Percentiles rank a stretch among this genome's conserved stretches.
Evolutionary conservation across 2,797 vertebrate species (phyloP).

Genomic region (Phataginus tetradactyla): DNA sequence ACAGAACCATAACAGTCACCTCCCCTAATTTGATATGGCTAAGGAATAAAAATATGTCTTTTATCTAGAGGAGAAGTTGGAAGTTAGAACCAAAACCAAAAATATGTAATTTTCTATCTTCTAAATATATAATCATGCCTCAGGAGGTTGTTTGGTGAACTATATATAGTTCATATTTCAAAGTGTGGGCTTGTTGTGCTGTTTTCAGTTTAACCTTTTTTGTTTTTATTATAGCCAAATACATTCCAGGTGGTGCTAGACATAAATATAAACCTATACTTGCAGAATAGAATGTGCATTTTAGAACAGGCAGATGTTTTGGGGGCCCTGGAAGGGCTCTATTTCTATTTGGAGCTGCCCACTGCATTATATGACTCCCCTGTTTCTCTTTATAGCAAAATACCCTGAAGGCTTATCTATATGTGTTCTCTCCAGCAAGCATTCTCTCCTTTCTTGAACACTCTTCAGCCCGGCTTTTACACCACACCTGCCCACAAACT

Average conservation of each 20-base stretch:
- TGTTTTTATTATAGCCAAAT: background rate
- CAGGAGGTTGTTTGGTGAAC: background rate
- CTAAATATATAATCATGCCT: background rate
- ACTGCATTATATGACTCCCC: no score
- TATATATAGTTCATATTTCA: background rate
- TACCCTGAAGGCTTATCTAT: background rate
- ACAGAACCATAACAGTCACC: background rate
- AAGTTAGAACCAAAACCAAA: conserved; percentile 7
- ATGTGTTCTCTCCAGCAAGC: background rate
- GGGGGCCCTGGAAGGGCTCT: background rate
- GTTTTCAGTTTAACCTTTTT: background rate
- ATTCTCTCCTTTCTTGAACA: background rate
- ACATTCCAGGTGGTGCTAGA: background rate
- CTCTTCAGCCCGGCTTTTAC: background rate
- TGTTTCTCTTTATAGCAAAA: background rate
- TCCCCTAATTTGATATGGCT: background rate
- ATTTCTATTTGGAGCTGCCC: background rate
- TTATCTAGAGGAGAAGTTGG: background rate
- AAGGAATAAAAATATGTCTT: background rate
- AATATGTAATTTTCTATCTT: background rate
- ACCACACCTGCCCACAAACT: background rate
- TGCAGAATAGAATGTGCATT: background rate
- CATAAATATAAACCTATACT: background rate
- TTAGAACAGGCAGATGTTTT: background rate
- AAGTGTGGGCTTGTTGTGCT: background rate